These are phyloP conservation scores for Catharus bicknelli DNA, from an alignment of 2,113 vertebrate genomes.

Conservation along the genomic window DNA sequence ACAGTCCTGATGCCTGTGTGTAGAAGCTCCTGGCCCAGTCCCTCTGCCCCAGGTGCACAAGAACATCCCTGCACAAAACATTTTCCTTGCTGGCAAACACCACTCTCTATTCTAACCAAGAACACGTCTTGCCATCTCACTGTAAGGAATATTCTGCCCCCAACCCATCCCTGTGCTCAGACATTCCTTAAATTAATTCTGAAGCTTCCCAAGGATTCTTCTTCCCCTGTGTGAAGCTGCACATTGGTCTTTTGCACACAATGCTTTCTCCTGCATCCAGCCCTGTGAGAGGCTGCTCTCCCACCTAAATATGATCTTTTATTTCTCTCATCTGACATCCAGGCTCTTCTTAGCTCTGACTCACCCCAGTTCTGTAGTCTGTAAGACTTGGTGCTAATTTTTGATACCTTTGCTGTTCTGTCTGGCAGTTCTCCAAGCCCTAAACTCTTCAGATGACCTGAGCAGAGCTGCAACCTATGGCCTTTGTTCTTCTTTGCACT, in stretches of 20 bases:
- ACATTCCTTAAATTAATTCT: background rate
- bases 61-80: background rate
- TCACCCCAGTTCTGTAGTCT: background rate
- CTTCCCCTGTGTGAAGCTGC: fast-evolving
- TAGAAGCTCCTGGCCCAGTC: background rate
- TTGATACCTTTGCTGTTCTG: background rate
- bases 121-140: background rate
- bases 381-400: background rate
- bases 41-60: background rate
- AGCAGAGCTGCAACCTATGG: background rate
- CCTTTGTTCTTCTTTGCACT: background rate
- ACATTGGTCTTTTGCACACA: background rate
- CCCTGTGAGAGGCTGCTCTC: background rate
- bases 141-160: background rate
- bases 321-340: background rate
- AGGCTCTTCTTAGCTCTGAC: background rate
- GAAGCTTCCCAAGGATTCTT: background rate
- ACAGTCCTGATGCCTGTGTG: background rate
- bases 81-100: background rate
- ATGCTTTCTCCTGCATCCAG: background rate
- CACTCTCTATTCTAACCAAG: background rate
- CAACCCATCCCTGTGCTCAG: background rate
- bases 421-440: background rate
- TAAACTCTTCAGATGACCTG: background rate
- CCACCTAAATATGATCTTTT: background rate